Conservation (phyloP, 92 coral and sea anemone species). For the Anthopleura xanthogrammica region DNA sequence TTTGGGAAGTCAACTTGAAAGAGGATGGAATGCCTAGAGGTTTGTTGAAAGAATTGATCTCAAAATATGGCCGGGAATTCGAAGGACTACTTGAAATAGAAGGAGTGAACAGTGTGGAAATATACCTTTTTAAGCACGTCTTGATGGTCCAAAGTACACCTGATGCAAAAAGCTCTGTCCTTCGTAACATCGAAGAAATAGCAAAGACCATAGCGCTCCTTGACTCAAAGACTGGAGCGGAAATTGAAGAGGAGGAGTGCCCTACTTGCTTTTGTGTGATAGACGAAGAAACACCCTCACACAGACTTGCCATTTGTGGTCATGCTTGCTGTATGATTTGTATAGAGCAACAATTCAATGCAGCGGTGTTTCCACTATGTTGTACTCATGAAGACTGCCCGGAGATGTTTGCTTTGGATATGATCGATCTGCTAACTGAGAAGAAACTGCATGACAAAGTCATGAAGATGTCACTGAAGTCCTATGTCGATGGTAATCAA, state of each 20-base stretch:
- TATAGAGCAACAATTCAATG: constrained; percentile 15
- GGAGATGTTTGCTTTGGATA: constrained; percentile 50
- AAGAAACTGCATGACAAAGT: constrained; percentile 29
- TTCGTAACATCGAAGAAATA: constrained; percentile 32
- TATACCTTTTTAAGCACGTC: constrained; percentile 18
- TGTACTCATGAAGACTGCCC: constrained; percentile 67
- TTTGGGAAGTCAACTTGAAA: constrained; percentile 47
- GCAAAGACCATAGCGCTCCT: constrained; percentile 24
- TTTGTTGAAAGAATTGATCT: constrained; percentile 45
- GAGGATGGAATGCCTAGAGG: constrained; percentile 61
- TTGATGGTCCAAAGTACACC: constrained; percentile 43
- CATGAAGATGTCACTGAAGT: constrained; percentile 37
- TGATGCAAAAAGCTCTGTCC: constrained; percentile 44
- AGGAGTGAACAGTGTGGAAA: constrained; percentile 37
- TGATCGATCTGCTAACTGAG: constrained; percentile 44
- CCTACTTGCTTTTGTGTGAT: constrained; percentile 75
- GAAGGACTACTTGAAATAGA: constrained; percentile 36
- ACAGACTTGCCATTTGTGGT: constrained; percentile 82
- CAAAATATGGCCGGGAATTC: constrained; percentile 41
- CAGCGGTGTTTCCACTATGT: constrained; percentile 67
- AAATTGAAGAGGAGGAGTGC: constrained; percentile 40
- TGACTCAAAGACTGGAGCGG: constrained; percentile 9
- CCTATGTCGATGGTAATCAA: constrained; percentile 46
- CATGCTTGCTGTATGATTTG: constrained; percentile 73
- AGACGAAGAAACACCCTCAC: constrained; percentile 28